A percentile compares a stretch with the other conserved stretches of the same genome.
These are phyloP conservation scores for Archaeoteleia sp. DNA, from an alignment of 2,888 invertebrate species.

Conservation along the genomic window DNA sequence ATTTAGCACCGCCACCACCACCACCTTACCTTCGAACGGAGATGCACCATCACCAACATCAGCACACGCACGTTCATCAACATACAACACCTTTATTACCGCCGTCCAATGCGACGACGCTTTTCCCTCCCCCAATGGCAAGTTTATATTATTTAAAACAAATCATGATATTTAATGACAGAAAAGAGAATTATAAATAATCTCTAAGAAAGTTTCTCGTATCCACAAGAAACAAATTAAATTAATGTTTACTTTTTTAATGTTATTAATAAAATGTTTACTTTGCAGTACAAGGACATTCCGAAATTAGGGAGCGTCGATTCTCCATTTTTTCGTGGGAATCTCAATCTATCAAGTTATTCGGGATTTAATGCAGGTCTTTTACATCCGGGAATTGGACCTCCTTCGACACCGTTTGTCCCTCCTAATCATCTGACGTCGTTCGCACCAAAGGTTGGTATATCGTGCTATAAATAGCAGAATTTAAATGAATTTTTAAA, in stretches of 20 bases:
- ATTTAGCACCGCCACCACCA: slow-evolving; percentile 77
- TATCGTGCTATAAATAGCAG: no score
- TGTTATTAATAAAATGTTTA: no score
- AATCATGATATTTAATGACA: not conserved
- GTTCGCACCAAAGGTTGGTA: slow-evolving; percentile 95
- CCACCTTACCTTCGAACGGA: slow-evolving; percentile 86
- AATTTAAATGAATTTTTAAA: no score
- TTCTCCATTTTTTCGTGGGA: slow-evolving; percentile 86
- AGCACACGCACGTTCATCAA: slow-evolving; percentile 93
- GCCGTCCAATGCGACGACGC: slow-evolving; percentile 77
- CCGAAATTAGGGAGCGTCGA: slow-evolving; percentile 88
- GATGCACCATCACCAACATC: slow-evolving; percentile 95
- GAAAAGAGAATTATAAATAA: not conserved
- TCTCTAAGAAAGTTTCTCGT: no score
- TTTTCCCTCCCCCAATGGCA: slow-evolving; percentile 82
- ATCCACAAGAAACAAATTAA: no score
- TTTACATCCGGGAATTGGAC: slow-evolving; percentile 85
- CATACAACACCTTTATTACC: slow-evolving; percentile 84
- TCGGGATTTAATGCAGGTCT: slow-evolving; percentile 86
- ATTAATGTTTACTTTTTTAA: no score
- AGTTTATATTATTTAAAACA: slow-evolving; percentile 62
- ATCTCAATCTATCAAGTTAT: slow-evolving; percentile 85
- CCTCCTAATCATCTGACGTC: slow-evolving; percentile 90
- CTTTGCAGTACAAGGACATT: slow-evolving; percentile 88
- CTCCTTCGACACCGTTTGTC: slow-evolving; percentile 87